Conservation (phyloP, 2,797 vertebrate genomes). For the Molossus molossus region DNA sequence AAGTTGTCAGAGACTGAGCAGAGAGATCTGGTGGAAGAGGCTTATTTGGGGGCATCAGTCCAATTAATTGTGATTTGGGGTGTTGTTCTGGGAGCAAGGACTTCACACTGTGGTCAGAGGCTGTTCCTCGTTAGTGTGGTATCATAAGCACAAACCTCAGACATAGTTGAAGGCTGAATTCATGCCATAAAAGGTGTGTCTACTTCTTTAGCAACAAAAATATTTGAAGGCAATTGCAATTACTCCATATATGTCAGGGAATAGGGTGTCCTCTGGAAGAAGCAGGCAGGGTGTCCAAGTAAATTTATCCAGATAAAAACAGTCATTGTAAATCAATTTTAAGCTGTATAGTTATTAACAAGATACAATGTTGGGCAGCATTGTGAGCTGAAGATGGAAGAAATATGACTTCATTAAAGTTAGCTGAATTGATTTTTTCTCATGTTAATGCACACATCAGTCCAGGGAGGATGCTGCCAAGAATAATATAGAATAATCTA, state of each 20-base stretch:
- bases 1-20: background rate
- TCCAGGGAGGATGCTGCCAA: constrained; percentile 42
- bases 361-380: constrained; percentile 15
- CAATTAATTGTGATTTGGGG: background rate
- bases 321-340: constrained; percentile 59
- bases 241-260: background rate
- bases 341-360: constrained; percentile 66
- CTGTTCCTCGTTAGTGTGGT: background rate
- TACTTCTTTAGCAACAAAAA: background rate
- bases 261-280: constrained; percentile 42
- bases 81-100: background rate
- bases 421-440: constrained; percentile 71
- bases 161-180: background rate
- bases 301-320: background rate
- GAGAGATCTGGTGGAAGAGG: background rate
- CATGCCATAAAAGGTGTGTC: background rate
- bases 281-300: background rate
- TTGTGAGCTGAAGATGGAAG: constrained; percentile 61
- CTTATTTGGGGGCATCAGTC: background rate
- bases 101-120: background rate
- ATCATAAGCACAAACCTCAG: background rate
- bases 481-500: constrained; percentile 77
- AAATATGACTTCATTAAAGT: constrained; percentile 48
- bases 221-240: background rate
- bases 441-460: constrained; percentile 61